Conservation (phyloP, 1,140 invertebrate genomes). For the Chironomus striatipennis region DNA sequence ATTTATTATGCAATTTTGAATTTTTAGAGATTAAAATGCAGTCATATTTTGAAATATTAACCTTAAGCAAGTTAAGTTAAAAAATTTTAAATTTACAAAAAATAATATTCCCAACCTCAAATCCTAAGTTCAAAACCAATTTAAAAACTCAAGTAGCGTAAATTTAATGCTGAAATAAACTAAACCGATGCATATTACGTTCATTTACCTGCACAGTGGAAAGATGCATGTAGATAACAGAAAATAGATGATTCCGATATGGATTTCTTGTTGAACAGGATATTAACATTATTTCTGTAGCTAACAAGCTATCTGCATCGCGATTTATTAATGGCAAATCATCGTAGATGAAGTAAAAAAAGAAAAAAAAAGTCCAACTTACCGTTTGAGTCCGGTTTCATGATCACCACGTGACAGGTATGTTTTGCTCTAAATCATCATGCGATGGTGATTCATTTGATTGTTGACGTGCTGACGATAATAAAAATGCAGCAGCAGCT, state of each 20-base stretch:
- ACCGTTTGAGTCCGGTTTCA: constrained; percentile 22
- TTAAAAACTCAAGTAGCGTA: too few species aligned
- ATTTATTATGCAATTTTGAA: too few species aligned
- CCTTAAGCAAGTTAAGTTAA: too few species aligned
- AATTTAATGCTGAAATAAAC: too few species aligned
- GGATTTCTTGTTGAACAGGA: not conserved
- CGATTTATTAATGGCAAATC: not conserved
- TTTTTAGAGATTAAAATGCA: too few species aligned
- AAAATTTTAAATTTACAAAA: too few species aligned
- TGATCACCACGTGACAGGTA: constrained; percentile 16
- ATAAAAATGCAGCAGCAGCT: not conserved
- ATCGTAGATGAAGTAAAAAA: too few species aligned
- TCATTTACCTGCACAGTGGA: not conserved
- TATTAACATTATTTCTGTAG: not conserved
- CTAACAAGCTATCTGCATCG: not conserved
- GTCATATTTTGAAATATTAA: too few species aligned
- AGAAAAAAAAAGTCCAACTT: too few species aligned
- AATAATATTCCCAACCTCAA: too few species aligned
- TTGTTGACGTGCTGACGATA: not conserved
- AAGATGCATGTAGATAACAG: not conserved
- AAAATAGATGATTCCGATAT: not conserved
- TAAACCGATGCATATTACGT: too few species aligned
- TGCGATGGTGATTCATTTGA: constrained; percentile 3
- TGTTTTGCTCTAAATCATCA: constrained; percentile 19
- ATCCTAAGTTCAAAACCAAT: too few species aligned